Evolutionary conservation across 1,140 invertebrate species (phyloP), one percentile per base, ranked within the genome.

Genomic region (Monomorium pharaonis): DNA sequence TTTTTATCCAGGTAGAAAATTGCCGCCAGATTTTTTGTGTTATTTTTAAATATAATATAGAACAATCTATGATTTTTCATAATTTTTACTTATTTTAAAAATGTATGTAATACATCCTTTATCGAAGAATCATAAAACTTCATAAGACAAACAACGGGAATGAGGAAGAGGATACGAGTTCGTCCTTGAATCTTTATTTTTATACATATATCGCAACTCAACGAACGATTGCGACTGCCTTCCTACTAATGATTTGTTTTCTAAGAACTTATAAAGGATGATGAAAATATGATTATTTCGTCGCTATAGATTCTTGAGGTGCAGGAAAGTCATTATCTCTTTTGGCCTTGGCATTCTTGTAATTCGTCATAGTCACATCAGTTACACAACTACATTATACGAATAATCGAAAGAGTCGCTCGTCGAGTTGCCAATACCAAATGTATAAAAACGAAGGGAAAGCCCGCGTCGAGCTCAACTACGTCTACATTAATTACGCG

Each of bases 391-490:
- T 56, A n/a, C 30, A n/a, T 42, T 16, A 7, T 37, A 67, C 10
- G 24, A 80, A 70, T 44, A 80, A 6, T 67, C 62, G 21, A 81
- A 58, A 42, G 7, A 70, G 9, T 85, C 65, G 60, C 58, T 88
- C 63, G 80, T 58, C 80, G 49, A 88, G 27, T 76, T 58, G 27
- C 49, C 56, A 72, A 77, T 76, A 58, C 27, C 24, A 30, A 18
- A 16, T 77, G 85, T 91, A 91, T 89, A 92, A 90, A 91, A 85
- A 90, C 87, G 77, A 89, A 87, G 85, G 83, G 62, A 87, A 91
- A 86, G 77, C 83, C 80, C 91, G 24, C 18, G 86, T 89, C 54
- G 75, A 75, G 51, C 58, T 56, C 21, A 37, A 78, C 56, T 88
- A 70, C n/a, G 24, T 85, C 80, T 88, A 88, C 58, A 18, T 78